These are phyloP conservation scores for Streptopelia turtur DNA, from an alignment of 2,797 vertebrate species.

Conservation along the genomic window DNA sequence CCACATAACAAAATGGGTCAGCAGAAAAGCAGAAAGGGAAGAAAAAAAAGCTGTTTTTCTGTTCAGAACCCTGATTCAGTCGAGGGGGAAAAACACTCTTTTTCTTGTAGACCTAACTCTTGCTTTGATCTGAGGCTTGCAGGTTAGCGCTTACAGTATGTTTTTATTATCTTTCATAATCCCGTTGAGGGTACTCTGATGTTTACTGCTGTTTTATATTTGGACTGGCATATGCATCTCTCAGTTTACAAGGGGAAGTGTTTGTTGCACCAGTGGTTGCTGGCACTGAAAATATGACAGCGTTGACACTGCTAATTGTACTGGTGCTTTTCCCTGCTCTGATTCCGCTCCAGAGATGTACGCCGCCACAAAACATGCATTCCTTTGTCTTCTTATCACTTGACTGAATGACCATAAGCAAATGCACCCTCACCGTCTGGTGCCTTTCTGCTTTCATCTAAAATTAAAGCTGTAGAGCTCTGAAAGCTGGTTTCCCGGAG, in stretches of 20 bases:
- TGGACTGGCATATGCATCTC: background rate
- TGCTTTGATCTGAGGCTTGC: constrained; percentile 18
- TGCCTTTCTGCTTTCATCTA: background rate
- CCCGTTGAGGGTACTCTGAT: background rate
- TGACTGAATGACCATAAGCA: background rate
- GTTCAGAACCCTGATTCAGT: background rate
- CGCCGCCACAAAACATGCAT: background rate
- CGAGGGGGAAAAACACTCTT: background rate
- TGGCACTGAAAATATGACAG: background rate
- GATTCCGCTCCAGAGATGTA: background rate
- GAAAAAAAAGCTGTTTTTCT: background rate
- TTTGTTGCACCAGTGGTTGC: background rate
- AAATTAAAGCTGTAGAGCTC: background rate
- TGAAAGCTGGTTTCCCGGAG: background rate
- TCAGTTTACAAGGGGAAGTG: background rate
- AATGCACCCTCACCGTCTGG: background rate
- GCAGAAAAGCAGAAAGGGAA: constrained; percentile 2
- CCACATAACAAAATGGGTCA: constrained; percentile 66
- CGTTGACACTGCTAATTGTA: background rate
- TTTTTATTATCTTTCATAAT: background rate
- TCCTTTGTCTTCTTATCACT: background rate
- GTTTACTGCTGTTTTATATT: background rate
- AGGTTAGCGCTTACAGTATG: background rate
- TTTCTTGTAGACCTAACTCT: background rate
- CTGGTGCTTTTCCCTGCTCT: background rate